Percentiles rank a stretch among this genome's conserved stretches.
These are phyloP conservation scores for Rotaria macrura DNA, from an alignment of 2,888 invertebrate species.

Conservation along the genomic window DNA sequence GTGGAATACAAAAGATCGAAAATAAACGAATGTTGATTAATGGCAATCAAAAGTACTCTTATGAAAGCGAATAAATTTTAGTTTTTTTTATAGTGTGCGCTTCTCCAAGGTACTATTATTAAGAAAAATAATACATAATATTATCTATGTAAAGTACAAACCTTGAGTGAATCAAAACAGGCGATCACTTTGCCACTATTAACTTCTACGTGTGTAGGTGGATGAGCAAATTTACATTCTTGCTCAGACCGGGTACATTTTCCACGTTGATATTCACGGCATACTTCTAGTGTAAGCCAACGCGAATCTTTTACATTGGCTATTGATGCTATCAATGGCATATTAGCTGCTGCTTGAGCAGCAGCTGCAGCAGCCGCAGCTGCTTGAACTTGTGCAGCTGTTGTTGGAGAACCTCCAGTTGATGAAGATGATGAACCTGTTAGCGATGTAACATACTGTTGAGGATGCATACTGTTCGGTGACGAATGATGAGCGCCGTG, in stretches of 20 bases:
- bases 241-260: conserved; percentile 92
- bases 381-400: not conserved
- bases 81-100: not conserved
- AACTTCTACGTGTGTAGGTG: conserved; percentile 96
- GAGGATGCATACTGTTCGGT: conserved; percentile 17
- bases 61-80: not conserved
- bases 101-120: not conserved
- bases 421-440: not conserved
- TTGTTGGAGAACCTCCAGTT: not conserved
- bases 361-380: not conserved
- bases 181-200: conserved; percentile 99
- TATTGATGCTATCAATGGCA: conserved; percentile 1
- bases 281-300: conserved; percentile 96
- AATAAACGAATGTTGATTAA: too few relatives aligned
- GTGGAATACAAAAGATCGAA: too few relatives aligned
- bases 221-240: conserved; percentile 99
- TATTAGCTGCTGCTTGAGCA: not conserved
- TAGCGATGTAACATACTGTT: conserved; percentile 4
- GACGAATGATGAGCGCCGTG: conserved; percentile 7
- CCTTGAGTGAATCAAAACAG: conserved; percentile 99
- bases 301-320: conserved; percentile 75
- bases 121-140: not conserved
- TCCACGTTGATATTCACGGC: conserved; percentile 94
- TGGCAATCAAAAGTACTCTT: not conserved
- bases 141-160: conserved; percentile 53